phyloP scores from a whole-genome alignment of 2,888 invertebrate species.

The Leptinotarsa peninsularis region DNA sequence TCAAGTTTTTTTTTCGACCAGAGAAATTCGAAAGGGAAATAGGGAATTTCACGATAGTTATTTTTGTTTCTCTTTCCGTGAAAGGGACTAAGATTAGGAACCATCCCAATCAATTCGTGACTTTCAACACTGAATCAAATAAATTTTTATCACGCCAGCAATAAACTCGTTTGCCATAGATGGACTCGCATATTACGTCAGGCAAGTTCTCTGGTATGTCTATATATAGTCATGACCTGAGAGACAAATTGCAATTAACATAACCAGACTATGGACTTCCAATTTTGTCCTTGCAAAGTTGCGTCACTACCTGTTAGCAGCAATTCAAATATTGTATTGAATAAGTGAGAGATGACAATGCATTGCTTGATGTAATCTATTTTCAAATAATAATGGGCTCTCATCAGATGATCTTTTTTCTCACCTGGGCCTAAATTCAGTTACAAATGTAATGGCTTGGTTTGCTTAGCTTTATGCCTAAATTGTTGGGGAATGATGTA shows the following conservation, averaged over 20 bases:
- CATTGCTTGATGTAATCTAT: not conserved
- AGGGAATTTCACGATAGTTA: too few species aligned
- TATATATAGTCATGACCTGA: constrained; percentile 60
- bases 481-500: too few species aligned
- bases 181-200: constrained; percentile 44
- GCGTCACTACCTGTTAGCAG: constrained; percentile 23
- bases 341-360: not conserved
- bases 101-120: not conserved
- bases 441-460: too few species aligned
- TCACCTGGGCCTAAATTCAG: too few species aligned
- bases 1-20: too few species aligned
- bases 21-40: too few species aligned
- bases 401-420: too few species aligned
- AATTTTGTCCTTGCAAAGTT: constrained; percentile 22
- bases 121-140: not conserved
- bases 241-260: constrained; percentile 48
- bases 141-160: constrained; percentile 10
- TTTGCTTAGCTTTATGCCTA: too few species aligned
- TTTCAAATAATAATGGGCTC: not conserved
- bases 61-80: too few species aligned
- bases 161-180: constrained; percentile 42
- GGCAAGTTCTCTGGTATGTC: constrained; percentile 44
- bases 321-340: not conserved
- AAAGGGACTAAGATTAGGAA: not conserved
- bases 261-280: constrained; percentile 28